Evolutionary conservation across 1,140 invertebrate species (phyloP), one percentile per base, ranked within the genome.

Genomic region (Heliothis subflexa): DNA sequence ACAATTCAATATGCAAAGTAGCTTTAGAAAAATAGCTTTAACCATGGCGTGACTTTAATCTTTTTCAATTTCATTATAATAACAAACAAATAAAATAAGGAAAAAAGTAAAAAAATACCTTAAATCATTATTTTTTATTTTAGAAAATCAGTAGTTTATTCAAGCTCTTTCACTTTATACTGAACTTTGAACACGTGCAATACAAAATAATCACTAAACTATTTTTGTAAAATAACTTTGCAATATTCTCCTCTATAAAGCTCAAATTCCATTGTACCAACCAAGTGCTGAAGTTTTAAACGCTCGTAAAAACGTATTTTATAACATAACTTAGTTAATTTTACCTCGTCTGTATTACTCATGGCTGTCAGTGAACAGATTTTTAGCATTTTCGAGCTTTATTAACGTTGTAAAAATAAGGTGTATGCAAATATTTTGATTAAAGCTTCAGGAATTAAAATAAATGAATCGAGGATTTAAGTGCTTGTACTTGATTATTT

Each of bases 261-360:
- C 21, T 70, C 18, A 16, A 81, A 18, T 73, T 14, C 52, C 62
- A 12, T 47, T 74, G 18, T 45, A 18, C 0, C 5, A 62, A 11
- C 49, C 3, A 64, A 70, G 40, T 52, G 50, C 61, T 12, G 25
- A 80, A 80, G 73, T 80, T 81, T 66, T 12, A 57, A 64, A 57
- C 21, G 13, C 40, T 70, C 80, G 61, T 78, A 78, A 81, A 81
- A 73, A 52, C 52, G 18, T 74, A 70, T 74, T 81, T 81, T 75
- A 81, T 47, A 52, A 33, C 70, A 12, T 40, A 78, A 78, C 50
- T 78, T 81, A 68, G n/a, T 70, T 78, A 68, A 81, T 81, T 74
- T 70, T 70, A 57, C 21, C 33, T 54, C 18, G 45, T 61, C 45
- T 70, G 49, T 78, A 68, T 71, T 54, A 52, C 28, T 55, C 49